phyloP scores from a whole-genome alignment of 2,797 vertebrate species.

The Serranus cabrilla region DNA sequence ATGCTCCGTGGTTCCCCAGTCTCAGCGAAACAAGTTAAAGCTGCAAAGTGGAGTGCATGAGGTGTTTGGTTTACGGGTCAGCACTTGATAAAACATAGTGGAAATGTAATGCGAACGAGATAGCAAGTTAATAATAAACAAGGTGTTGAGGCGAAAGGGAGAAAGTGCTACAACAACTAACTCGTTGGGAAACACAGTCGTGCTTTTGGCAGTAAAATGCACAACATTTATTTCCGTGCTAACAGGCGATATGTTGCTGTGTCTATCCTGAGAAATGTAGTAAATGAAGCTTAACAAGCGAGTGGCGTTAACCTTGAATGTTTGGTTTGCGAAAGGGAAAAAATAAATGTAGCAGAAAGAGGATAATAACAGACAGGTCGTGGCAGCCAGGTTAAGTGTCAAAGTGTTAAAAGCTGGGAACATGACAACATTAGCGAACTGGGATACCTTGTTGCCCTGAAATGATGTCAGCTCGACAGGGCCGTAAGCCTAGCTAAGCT shows the following conservation, averaged over 20 bases:
- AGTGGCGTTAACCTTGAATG: slow-evolving; percentile 45
- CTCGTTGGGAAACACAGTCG: slow-evolving; percentile 16
- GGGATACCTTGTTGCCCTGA: slow-evolving; percentile 64
- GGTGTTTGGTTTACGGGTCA: slow-evolving; percentile 42
- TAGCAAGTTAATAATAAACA: slow-evolving; percentile 65
- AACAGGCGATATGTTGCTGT: slow-evolving; percentile 43
- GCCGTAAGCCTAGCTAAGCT: slow-evolving; percentile 82
- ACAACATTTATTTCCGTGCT: slow-evolving; percentile 42
- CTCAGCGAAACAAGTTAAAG: not conserved
- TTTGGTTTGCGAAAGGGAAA: slow-evolving; percentile 14
- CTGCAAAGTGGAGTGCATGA: slow-evolving; percentile 30
- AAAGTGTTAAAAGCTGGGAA: slow-evolving; percentile 29
- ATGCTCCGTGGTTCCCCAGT: not conserved
- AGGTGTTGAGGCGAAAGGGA: slow-evolving; percentile 8
- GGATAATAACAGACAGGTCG: not conserved
- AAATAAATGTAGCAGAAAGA: slow-evolving; percentile 8
- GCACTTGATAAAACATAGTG: slow-evolving; percentile 40
- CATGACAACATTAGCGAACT: slow-evolving; percentile 17
- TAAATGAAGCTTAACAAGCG: slow-evolving; percentile 49
- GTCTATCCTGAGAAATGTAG: slow-evolving; percentile 30
- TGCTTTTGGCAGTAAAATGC: slow-evolving; percentile 37
- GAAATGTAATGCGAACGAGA: slow-evolving; percentile 29
- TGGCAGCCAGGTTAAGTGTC: slow-evolving; percentile 7
- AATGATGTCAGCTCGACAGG: slow-evolving; percentile 78
- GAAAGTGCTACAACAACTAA: slow-evolving; percentile 55